A percentile compares a stretch with the other conserved stretches of the same genome.
Conservation (phyloP, 2,888 invertebrate genomes). For the Ennomos quercinarius region DNA sequence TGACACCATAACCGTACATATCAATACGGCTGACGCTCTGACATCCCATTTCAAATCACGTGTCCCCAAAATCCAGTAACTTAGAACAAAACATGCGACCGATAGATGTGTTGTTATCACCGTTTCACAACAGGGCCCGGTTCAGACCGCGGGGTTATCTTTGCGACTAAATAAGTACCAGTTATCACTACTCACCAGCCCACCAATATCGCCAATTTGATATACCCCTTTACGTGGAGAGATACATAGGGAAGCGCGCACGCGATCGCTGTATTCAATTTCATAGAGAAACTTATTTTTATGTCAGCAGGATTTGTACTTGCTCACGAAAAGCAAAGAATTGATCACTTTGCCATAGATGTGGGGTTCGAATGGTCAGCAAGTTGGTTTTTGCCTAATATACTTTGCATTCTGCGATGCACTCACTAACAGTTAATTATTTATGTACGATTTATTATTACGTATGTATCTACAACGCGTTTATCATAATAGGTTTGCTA, state of each 20-base stretch:
- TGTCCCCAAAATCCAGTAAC: constrained; percentile 14
- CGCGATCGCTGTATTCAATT: constrained; percentile 79
- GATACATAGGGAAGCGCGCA: constrained; percentile 69
- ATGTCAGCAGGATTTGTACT: constrained; percentile 60
- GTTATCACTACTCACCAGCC: constrained; percentile 60
- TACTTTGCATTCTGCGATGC: constrained; percentile 4
- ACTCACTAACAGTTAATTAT: background rate
- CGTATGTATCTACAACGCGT: too few species aligned
- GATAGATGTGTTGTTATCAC: constrained; percentile 53
- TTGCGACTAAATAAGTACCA: constrained; percentile 56
- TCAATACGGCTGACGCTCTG: too few species aligned
- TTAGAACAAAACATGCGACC: constrained; percentile 40
- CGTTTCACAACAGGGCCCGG: constrained; percentile 58
- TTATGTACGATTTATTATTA: too few species aligned
- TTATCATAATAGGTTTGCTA: too few species aligned
- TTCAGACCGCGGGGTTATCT: constrained; percentile 66
- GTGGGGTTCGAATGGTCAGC: background rate
- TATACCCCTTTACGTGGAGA: constrained; percentile 67
- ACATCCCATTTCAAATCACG: constrained; percentile 7
- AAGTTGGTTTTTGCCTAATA: constrained; percentile 5
- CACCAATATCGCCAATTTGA: constrained; percentile 72
- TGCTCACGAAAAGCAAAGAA: constrained; percentile 65
- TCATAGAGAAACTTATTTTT: constrained; percentile 77
- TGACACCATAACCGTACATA: too few species aligned
- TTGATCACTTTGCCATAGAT: constrained; percentile 55